These are phyloP conservation scores for Nesoenas mayeri DNA, from an alignment of 2,113 vertebrate species.

Conservation along the genomic window DNA sequence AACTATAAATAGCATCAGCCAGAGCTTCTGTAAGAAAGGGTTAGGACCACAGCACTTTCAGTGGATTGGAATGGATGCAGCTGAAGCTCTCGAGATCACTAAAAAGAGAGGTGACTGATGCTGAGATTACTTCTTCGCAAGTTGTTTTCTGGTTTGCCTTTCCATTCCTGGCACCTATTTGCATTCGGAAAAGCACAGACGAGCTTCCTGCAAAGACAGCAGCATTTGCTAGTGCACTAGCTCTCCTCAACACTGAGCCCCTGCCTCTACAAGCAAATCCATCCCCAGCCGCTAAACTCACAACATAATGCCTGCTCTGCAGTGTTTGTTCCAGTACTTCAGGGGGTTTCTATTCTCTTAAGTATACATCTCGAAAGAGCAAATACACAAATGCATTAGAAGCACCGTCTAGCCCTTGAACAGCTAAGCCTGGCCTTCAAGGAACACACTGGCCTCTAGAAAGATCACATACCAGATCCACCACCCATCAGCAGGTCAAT, in stretches of 20 bases:
- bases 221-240: background rate
- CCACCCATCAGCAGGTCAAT: background rate
- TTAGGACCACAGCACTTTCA: constrained; percentile 6
- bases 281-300: background rate
- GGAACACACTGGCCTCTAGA: background rate
- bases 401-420: background rate
- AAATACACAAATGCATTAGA: background rate
- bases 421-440: background rate
- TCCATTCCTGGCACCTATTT: background rate
- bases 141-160: background rate
- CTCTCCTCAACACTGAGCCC: background rate
- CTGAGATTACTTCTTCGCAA: background rate
- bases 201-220: background rate
- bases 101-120: background rate
- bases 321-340: background rate
- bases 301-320: background rate
- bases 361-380: background rate
- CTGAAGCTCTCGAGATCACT: background rate
- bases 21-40: background rate
- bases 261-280: background rate
- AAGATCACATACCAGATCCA: background rate
- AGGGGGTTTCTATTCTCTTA: background rate
- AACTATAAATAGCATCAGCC: constrained; percentile 41
- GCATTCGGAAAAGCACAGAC: background rate
- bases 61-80: background rate